Conservation (phyloP, 2,888 invertebrate genomes). For the Malthinus seriepunctatus region DNA sequence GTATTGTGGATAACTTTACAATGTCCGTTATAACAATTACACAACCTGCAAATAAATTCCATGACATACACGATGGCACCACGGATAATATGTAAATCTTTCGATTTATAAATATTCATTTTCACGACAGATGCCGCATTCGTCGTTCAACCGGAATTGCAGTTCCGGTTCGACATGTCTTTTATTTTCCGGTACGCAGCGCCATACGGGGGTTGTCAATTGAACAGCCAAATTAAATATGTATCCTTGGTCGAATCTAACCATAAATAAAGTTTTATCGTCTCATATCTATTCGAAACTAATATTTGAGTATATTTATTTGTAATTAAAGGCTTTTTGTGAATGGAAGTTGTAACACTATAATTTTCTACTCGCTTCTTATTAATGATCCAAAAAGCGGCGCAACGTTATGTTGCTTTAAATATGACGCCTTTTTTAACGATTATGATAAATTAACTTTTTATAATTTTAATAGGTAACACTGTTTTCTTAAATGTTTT, state of each 20-base stretch:
- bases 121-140: conserved; percentile 43
- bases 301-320: conserved; percentile 40
- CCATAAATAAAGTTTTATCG: conserved; percentile 43
- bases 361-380: conserved; percentile 30
- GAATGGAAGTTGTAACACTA: conserved; percentile 31
- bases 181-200: conserved; percentile 46
- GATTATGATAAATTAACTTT: no score
- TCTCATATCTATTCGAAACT: conserved; percentile 40
- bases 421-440: no score
- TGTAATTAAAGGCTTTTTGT: conserved; percentile 40
- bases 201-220: conserved; percentile 49
- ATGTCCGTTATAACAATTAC: conserved; percentile 42
- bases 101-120: conserved; percentile 46
- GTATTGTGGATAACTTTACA: conserved; percentile 30
- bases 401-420: no score
- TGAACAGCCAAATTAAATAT: conserved; percentile 47
- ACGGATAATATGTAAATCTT: conserved; percentile 45
- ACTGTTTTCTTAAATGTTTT: no score
- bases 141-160: conserved; percentile 52
- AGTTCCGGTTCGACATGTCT: conserved; percentile 52
- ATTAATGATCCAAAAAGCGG: no score
- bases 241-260: conserved; percentile 43
- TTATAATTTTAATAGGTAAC: no score
- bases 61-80: conserved; percentile 38
- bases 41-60: conserved; percentile 41